Conservation (phyloP, 2,888 invertebrate species). For the Abrostola tripartita region DNA sequence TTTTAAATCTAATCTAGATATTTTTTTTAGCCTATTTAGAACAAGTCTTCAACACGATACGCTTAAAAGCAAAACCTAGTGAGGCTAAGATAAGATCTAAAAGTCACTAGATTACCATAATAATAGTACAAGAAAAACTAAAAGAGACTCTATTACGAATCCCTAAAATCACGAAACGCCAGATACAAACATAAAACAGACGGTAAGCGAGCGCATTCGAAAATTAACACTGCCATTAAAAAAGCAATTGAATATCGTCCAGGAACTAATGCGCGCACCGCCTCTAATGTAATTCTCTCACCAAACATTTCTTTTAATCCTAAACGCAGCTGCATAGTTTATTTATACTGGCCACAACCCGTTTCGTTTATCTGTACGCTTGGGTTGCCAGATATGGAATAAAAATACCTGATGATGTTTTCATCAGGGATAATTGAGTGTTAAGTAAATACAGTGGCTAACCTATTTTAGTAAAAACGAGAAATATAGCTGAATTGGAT, state of each 20-base stretch:
- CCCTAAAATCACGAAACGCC: constrained; percentile 26
- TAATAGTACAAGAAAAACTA: constrained; percentile 16
- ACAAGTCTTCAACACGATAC: too few species aligned
- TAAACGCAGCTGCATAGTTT: constrained; percentile 62
- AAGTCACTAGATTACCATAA: not conserved
- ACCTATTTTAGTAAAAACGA: not conserved
- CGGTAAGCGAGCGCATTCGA: constrained; percentile 42
- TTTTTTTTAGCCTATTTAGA: too few species aligned
- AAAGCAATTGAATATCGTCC: constrained; percentile 55
- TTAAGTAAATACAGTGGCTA: constrained; percentile 2
- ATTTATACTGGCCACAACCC: constrained; percentile 65
- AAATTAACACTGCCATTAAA: constrained; percentile 56
- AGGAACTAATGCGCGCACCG: constrained; percentile 48
- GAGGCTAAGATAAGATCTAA: too few species aligned
- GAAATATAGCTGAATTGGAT: too few species aligned
- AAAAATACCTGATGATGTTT: constrained; percentile 20
- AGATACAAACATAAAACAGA: constrained; percentile 48
- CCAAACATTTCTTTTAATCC: constrained; percentile 63
- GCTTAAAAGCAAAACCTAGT: too few species aligned
- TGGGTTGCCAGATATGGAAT: constrained; percentile 49
- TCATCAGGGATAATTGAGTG: constrained; percentile 6
- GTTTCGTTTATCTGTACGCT: constrained; percentile 53
- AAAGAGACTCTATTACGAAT: constrained; percentile 4
- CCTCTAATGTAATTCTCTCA: constrained; percentile 58
- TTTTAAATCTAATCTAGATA: too few species aligned